Evolutionary conservation across 1,140 invertebrate species (phyloP).

Genomic region (Calephelis nemesis): DNA sequence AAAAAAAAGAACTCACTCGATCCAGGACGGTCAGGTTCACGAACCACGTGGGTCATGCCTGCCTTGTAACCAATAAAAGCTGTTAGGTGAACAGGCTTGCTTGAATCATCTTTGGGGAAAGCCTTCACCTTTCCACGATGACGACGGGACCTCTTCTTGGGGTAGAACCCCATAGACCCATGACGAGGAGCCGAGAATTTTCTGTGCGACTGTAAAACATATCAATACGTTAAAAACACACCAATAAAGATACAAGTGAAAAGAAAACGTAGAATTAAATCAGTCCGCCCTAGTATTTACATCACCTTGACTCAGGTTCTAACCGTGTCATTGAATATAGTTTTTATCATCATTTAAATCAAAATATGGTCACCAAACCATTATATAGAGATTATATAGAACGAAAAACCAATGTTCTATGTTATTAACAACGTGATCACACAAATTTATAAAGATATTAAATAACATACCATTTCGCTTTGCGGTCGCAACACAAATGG

Average conservation of each 20-base stretch:
- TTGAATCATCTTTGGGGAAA: constrained; percentile 99
- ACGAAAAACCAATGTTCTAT: not conserved
- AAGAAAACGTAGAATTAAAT: constrained; percentile 28
- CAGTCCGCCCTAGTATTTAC: constrained; percentile 77
- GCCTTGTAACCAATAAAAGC: constrained; percentile 99
- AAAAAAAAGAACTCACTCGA: constrained; percentile 90
- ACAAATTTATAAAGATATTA: constrained; percentile 31
- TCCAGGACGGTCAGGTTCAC: constrained; percentile 99
- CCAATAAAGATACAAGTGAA: not conserved
- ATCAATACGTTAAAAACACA: constrained; percentile 12
- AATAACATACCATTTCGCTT: constrained; percentile 56
- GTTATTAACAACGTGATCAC: constrained; percentile 30
- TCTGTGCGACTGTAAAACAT: constrained; percentile 95
- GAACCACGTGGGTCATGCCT: constrained; percentile 99
- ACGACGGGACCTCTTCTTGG: constrained; percentile 96
- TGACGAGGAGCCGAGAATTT: constrained; percentile 99
- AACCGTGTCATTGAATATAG: constrained; percentile 65
- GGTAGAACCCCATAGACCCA: constrained; percentile 99
- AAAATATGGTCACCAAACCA: constrained; percentile 5
- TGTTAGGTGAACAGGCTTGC: constrained; percentile 98
- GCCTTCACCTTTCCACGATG: constrained; percentile 99
- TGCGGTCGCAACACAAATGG: constrained; percentile 70
- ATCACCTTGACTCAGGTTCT: constrained; percentile 75
- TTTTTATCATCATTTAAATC: constrained; percentile 56
- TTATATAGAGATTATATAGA: not conserved